phyloP scores from a whole-genome alignment of 1,140 invertebrate species.

The Bactericera cockerelli region DNA sequence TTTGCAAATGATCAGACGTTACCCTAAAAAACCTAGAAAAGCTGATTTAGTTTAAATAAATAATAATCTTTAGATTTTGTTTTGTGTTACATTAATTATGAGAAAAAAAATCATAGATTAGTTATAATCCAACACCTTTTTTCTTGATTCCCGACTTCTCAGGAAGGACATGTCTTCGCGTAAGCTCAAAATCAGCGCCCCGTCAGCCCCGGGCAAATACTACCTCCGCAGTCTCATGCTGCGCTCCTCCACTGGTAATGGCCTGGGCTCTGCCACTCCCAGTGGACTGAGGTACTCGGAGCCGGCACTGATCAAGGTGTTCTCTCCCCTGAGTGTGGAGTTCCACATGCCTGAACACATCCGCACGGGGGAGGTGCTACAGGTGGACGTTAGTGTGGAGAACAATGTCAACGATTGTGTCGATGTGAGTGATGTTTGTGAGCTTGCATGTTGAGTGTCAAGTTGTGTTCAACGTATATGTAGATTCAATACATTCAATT shows the following conservation, averaged over 20 bases:
- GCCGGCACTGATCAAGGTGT: constrained; percentile 36
- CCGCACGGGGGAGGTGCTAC: constrained; percentile 40
- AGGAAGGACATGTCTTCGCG: constrained; percentile 30
- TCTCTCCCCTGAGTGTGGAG: constrained; percentile 39
- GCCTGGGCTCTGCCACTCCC: too few relatives aligned
- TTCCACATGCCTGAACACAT: constrained; percentile 37
- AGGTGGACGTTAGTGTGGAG: constrained; percentile 45
- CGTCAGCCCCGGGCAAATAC: constrained; percentile 41
- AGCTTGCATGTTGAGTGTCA: too few relatives aligned
- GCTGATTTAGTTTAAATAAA: too few relatives aligned
- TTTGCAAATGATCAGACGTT: too few relatives aligned
- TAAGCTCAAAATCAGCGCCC: constrained; percentile 35
- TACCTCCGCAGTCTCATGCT: constrained; percentile 39
- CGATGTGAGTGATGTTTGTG: constrained; percentile 36
- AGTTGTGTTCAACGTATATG: background rate
- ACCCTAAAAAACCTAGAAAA: too few relatives aligned
- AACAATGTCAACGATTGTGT: constrained; percentile 48
- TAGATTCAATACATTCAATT: background rate
- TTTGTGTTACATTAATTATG: too few relatives aligned
- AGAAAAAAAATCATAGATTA: too few relatives aligned
- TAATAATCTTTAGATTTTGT: too few relatives aligned
- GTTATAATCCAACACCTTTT: too few relatives aligned
- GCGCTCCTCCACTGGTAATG: constrained; percentile 28
- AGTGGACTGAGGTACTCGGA: constrained; percentile 36
- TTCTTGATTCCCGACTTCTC: too few relatives aligned